Percentiles rank a stretch among this genome's conserved stretches.
Evolutionary conservation across 1,140 invertebrate species (phyloP).

Genomic region (Tetramorium simillimum): DNA sequence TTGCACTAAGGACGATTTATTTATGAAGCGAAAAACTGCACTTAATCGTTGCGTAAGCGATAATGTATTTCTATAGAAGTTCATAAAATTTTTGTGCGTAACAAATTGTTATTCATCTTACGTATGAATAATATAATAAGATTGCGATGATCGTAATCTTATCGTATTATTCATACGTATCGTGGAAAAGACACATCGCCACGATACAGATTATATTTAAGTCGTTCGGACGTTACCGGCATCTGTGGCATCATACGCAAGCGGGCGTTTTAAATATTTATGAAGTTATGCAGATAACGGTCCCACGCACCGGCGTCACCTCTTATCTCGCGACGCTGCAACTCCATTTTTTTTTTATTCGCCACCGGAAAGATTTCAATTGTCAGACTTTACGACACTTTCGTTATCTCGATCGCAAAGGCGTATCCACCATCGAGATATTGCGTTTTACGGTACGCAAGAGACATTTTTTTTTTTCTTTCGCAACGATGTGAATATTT

Average conservation of each 20-base stretch:
- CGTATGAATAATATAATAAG: constrained; percentile 80
- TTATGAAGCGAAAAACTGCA: not conserved
- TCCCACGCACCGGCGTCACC: constrained; percentile 55
- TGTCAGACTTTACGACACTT: constrained; percentile 45
- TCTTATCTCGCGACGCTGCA: constrained; percentile 62
- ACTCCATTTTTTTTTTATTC: constrained; percentile 36
- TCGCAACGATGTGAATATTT: constrained; percentile 32
- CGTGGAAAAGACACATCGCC: constrained; percentile 66
- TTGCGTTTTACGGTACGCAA: not conserved
- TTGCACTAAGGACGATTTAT: no score
- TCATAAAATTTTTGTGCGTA: constrained; percentile 40
- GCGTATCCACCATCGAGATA: not conserved
- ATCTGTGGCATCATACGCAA: constrained; percentile 64
- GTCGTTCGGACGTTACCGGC: constrained; percentile 54
- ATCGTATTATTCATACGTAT: not conserved
- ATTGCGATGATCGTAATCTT: constrained; percentile 42
- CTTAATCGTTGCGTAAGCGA: not conserved
- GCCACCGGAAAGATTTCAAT: constrained; percentile 47
- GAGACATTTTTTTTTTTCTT: not conserved
- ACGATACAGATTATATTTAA: constrained; percentile 77
- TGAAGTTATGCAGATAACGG: constrained; percentile 70
- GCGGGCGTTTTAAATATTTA: constrained; percentile 78
- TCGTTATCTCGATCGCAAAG: constrained; percentile 37
- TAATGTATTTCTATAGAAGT: not conserved
- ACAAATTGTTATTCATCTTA: constrained; percentile 76